Base-by-base conservation (phyloP, 1,140 invertebrate genomes). In the Bilobella aurantiaca region DNA sequence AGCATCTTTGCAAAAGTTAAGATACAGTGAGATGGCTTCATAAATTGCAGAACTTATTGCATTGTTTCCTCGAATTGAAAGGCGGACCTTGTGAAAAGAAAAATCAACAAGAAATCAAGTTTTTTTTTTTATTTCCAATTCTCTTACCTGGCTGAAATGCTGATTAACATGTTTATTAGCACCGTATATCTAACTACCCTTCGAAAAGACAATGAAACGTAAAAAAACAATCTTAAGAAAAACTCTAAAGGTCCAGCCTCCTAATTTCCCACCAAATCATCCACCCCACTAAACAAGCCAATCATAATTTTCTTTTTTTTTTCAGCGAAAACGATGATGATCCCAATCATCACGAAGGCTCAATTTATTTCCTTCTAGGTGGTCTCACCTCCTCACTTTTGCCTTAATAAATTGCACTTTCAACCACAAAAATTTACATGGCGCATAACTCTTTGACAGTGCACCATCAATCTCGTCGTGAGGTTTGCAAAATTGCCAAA, bases 101-200 rank as follows among this genome's bases (percentile, higher is more conserved):
- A 53, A 53, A 53, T 53, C 49, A 53, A 53, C 12, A n/a, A n/a
- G 49, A 53, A 53, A 53, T 53, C 49, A 53, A 53, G 49, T 12
- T 16, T 16, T 16, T 53, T 23, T 53, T 12, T 16, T 16, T 16
- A 18, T 23, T 53, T 23, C 12, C 12, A 3, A 5, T 5, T 8
- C 49, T 23, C 49, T 53, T 53, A 12, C 8, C 23, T 23, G 14
- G 14, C 21, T 23, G 25, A 18, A 12, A 53, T 23, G 14, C 23
- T 53, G 49, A 53, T 53, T 53, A 53, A 53, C 49, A 53, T 53
- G 49, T 53, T 53, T 53, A 53, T 53, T 53, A 53, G 49, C 49
- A 53, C 49, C 49, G 5, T 14, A 53, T 5, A 23, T 18, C 5
- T 5, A 14, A 8, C 12, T 16, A 23, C 14, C 14, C 14, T 18